These are phyloP conservation scores for Hartigia nigra DNA, from an alignment of 2,888 invertebrate species.

Conservation along the genomic window DNA sequence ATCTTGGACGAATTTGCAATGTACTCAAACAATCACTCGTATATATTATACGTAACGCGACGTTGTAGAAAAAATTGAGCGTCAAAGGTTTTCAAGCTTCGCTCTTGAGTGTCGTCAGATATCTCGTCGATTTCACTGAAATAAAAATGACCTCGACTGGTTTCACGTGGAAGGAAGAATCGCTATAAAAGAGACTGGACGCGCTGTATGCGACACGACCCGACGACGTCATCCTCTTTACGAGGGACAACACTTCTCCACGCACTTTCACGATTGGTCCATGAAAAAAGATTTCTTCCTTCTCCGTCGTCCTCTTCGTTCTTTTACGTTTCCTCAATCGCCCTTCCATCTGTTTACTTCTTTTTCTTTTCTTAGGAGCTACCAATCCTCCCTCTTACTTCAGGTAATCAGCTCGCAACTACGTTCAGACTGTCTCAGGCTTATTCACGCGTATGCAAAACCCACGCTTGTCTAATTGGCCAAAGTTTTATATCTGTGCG, in stretches of 20 bases:
- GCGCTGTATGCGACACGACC: not conserved
- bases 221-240: not conserved
- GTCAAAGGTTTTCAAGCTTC: not conserved
- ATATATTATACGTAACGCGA: not conserved
- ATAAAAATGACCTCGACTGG: not conserved
- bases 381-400: not conserved
- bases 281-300: conserved; percentile 3
- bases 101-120: not conserved
- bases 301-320: conserved; percentile 11
- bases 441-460: not conserved
- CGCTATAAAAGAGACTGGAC: not conserved
- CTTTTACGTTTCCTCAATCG: not conserved
- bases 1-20: not conserved
- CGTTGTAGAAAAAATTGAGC: not conserved
- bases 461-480: not conserved
- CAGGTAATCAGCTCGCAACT: not conserved
- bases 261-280: not conserved
- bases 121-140: not conserved
- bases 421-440: not conserved
- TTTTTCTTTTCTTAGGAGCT: not conserved
- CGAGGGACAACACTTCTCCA: not conserved
- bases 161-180: not conserved
- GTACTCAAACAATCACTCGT: not conserved
- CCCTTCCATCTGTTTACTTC: conserved; percentile 11
- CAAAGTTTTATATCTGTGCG: not conserved